Evolutionary conservation across 2,888 invertebrate genomes (phyloP).

Genomic region (Pyrrhia umbra): DNA sequence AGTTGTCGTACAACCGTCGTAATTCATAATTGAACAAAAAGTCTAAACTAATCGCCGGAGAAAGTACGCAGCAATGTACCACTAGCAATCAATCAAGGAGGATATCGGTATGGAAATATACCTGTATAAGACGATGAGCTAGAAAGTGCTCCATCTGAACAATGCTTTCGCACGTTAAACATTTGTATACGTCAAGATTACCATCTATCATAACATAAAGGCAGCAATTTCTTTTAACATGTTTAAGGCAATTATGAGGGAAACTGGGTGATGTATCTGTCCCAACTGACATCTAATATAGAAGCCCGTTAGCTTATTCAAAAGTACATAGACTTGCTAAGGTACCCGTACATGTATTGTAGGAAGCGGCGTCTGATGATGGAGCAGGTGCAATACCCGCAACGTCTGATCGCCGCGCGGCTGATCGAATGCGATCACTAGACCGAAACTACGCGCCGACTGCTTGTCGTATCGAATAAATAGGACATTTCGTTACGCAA

Average conservation of each 20-base stretch:
- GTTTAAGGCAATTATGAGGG: slow-evolving; percentile 39
- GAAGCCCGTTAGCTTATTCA: slow-evolving; percentile 29
- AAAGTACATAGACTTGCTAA: slow-evolving; percentile 11
- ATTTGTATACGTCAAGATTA: slow-evolving; percentile 59
- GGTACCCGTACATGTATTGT: neutral
- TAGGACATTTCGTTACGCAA: slow-evolving; percentile 69
- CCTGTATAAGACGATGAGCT: slow-evolving; percentile 63
- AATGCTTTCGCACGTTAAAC: slow-evolving; percentile 67
- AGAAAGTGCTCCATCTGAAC: slow-evolving; percentile 57
- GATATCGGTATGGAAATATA: slow-evolving; percentile 68
- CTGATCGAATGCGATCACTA: slow-evolving; percentile 61
- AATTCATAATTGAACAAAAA: slow-evolving; percentile 75
- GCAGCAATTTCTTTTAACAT: slow-evolving; percentile 36
- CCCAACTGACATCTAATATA: slow-evolving; percentile 21
- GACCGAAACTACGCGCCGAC: slow-evolving; percentile 66
- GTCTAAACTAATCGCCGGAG: slow-evolving; percentile 73
- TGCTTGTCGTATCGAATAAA: slow-evolving; percentile 65
- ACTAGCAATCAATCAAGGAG: slow-evolving; percentile 76
- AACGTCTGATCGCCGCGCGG: slow-evolving; percentile 50
- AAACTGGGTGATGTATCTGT: slow-evolving; percentile 28
- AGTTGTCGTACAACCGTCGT: slow-evolving; percentile 71
- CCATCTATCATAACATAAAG: slow-evolving; percentile 53
- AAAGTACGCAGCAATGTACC: slow-evolving; percentile 71
- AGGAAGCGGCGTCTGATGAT: slow-evolving; percentile 35
- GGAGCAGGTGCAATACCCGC: slow-evolving; percentile 37